phyloP scores from a whole-genome alignment of 2,888 invertebrate genomes.

The Pediacus dermestoides region DNA sequence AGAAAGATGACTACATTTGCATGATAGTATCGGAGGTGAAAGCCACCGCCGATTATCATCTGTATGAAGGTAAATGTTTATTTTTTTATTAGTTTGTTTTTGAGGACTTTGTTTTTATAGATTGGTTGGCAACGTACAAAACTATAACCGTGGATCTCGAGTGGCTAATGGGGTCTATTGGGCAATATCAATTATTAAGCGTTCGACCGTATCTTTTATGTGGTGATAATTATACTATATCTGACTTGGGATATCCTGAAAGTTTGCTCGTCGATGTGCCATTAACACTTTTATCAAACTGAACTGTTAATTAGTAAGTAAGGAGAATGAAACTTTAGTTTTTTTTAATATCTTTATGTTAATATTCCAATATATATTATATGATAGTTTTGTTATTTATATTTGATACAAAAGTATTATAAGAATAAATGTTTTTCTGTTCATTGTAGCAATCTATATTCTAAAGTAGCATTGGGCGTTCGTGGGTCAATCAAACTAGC shows the following conservation, averaged over 20 bases:
- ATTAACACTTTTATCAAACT: too few species aligned
- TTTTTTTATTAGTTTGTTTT: constrained; percentile 15
- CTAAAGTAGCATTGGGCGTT: constrained; percentile 31
- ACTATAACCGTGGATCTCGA: constrained; percentile 45
- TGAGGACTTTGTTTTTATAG: constrained; percentile 30
- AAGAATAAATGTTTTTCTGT: too few species aligned
- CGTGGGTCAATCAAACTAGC: constrained; percentile 54
- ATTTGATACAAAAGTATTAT: too few species aligned
- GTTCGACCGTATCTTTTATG: constrained; percentile 41
- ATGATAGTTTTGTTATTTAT: too few species aligned
- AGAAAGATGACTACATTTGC: constrained; percentile 32
- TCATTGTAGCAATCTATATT: constrained; percentile 23
- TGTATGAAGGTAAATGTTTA: constrained; percentile 40
- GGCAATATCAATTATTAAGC: constrained; percentile 41
- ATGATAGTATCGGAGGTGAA: constrained; percentile 42
- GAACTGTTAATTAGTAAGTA: too few species aligned
- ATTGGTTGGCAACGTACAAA: constrained; percentile 39
- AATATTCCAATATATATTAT: too few species aligned
- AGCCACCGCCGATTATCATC: constrained; percentile 36
- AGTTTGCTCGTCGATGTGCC: constrained; percentile 34
- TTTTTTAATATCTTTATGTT: too few species aligned
- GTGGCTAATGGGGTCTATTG: constrained; percentile 45
- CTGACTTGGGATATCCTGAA: constrained; percentile 41
- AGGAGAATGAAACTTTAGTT: too few species aligned
- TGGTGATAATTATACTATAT: constrained; percentile 38